These are phyloP conservation scores for Girardinus metallicus DNA, from an alignment of 2,797 vertebrate species.

Conservation along the genomic window DNA sequence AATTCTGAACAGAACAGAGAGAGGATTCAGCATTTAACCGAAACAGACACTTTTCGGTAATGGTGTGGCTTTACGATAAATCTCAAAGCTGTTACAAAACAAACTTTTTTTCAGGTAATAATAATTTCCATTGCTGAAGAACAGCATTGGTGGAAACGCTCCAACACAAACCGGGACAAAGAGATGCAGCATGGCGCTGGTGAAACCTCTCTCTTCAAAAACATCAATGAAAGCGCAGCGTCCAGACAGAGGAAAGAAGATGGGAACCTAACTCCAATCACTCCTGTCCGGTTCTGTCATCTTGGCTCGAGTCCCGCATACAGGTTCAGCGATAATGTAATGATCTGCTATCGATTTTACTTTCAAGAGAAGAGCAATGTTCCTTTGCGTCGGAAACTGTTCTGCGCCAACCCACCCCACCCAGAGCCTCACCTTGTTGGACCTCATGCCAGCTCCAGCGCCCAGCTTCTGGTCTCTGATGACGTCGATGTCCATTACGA, in stretches of 20 bases:
- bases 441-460: constrained; percentile 89
- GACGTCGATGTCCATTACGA: constrained; percentile 90
- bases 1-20: neutral
- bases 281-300: constrained; percentile 17
- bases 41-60: neutral
- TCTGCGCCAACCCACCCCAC: constrained; percentile 35
- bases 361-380: constrained; percentile 53
- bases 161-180: neutral
- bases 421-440: constrained; percentile 85
- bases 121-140: neutral
- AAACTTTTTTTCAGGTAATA: neutral
- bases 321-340: constrained; percentile 58
- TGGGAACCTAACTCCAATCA: neutral
- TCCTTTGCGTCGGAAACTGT: constrained; percentile 54
- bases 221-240: constrained; percentile 35
- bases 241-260: constrained; percentile 15
- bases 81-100: neutral
- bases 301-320: constrained; percentile 35
- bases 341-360: constrained; percentile 64
- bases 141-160: neutral
- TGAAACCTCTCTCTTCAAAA: constrained; percentile 20
- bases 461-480: constrained; percentile 84
- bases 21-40: neutral
- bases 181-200: constrained; percentile 18
- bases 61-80: neutral